Conservation (phyloP, 2,797 vertebrate genomes). For the Pristis pectinata region DNA sequence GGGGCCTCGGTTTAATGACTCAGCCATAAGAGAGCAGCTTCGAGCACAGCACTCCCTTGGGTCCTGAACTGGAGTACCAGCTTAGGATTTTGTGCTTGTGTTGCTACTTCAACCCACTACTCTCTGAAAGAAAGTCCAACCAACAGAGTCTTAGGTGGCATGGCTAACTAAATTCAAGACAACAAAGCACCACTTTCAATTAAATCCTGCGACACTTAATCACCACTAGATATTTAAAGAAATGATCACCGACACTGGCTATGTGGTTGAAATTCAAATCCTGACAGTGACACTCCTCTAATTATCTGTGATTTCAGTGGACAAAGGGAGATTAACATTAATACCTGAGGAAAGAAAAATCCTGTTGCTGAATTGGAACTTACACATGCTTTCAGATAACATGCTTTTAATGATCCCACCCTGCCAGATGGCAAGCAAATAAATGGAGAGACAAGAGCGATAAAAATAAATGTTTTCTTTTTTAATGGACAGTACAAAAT, state of each 20-base stretch:
- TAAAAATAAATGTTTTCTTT: conserved; percentile 34
- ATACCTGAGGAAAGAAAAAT: conserved; percentile 10
- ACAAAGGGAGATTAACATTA: conserved; percentile 19
- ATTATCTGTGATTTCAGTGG: conserved; percentile 18
- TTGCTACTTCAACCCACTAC: too few relatives aligned
- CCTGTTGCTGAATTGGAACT: neutral
- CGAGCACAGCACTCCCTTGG: too few relatives aligned
- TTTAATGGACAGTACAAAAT: conserved; percentile 34
- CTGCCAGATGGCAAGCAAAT: conserved; percentile 34
- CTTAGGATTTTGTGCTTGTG: too few relatives aligned
- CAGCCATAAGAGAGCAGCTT: too few relatives aligned
- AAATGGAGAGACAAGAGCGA: conserved; percentile 8
- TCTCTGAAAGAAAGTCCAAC: too few relatives aligned
- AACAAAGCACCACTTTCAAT: conserved; percentile 17
- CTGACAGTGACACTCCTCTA: neutral
- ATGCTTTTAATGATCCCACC: conserved; percentile 35
- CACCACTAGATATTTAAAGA: neutral
- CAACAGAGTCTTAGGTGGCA: too few relatives aligned
- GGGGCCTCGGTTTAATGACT: too few relatives aligned
- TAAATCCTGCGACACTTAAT: conserved; percentile 11
- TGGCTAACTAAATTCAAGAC: too few relatives aligned
- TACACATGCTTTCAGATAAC: conserved; percentile 4
- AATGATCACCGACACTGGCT: conserved; percentile 3
- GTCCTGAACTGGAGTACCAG: too few relatives aligned
- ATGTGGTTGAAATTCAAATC: conserved; percentile 2